Percentiles rank a stretch among this genome's conserved stretches.
Evolutionary conservation across 2,113 vertebrate genomes (phyloP).

Genomic region (Redunca redunca): DNA sequence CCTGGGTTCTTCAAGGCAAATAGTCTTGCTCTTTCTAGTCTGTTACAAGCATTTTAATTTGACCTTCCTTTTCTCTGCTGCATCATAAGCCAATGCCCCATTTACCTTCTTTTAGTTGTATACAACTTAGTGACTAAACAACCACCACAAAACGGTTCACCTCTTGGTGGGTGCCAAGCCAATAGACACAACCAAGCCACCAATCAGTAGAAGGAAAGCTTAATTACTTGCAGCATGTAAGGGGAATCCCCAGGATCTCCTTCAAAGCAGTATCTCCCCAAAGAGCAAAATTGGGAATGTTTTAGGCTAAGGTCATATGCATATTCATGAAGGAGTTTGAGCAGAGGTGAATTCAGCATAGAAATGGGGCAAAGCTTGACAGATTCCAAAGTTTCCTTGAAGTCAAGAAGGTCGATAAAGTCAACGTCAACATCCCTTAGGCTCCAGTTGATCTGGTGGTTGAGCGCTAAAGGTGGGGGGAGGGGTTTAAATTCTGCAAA

Average conservation of each 20-base stretch:
- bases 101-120: not conserved
- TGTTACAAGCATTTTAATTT: not conserved
- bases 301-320: not conserved
- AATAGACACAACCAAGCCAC: not conserved
- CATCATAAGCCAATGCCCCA: not conserved
- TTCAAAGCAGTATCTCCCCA: not conserved
- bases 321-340: not conserved
- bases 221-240: not conserved
- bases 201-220: not conserved
- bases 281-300: not conserved
- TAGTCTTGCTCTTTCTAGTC: not conserved
- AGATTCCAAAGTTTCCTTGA: not conserved
- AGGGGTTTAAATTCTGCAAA: not conserved
- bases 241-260: no score
- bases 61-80: not conserved
- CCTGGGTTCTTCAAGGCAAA: not conserved
- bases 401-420: not conserved
- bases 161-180: not conserved
- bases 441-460: not conserved
- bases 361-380: not conserved
- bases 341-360: not conserved
- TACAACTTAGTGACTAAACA: not conserved
- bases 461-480: rapidly evolving
- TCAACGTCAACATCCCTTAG: not conserved
- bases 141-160: not conserved